Conservation (phyloP, 2,888 invertebrate genomes). For the Chrysolina haemoptera region DNA sequence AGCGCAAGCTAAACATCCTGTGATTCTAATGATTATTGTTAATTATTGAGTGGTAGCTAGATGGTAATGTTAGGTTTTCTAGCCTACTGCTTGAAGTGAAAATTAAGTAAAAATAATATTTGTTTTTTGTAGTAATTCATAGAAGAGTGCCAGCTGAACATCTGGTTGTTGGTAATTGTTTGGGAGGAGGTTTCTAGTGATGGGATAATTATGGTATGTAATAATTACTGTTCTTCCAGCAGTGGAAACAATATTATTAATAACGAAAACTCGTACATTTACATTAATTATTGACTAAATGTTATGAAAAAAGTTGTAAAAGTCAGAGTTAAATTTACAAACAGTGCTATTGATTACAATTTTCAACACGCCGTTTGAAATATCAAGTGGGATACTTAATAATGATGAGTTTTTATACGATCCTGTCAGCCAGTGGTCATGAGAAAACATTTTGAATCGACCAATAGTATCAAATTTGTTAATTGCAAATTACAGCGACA, state of each 20-base stretch:
- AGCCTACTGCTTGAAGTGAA: neutral
- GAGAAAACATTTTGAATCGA: no score
- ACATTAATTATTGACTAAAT: no score
- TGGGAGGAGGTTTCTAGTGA: neutral
- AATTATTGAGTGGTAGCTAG: neutral
- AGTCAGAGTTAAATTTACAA: no score
- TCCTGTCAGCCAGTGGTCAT: no score
- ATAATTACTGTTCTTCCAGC: neutral
- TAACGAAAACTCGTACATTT: no score
- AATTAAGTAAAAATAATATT: neutral
- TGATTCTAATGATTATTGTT: conserved; percentile 13
- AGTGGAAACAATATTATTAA: neutral
- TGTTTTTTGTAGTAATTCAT: neutral
- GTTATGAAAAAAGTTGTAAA: no score
- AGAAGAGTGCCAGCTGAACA: neutral
- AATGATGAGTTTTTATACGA: no score
- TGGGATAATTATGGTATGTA: neutral
- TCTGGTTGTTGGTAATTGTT: neutral
- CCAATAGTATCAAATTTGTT: no score
- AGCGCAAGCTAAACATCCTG: conserved; percentile 11
- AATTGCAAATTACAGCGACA: no score
- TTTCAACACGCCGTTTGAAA: no score
- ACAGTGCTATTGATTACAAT: no score
- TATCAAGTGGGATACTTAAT: no score
- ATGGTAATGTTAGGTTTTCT: neutral